A percentile compares a stretch with the other conserved stretches of the same genome.
phyloP scores from a whole-genome alignment of 2,797 vertebrate genomes.

The Pipistrellus kuhlii region DNA sequence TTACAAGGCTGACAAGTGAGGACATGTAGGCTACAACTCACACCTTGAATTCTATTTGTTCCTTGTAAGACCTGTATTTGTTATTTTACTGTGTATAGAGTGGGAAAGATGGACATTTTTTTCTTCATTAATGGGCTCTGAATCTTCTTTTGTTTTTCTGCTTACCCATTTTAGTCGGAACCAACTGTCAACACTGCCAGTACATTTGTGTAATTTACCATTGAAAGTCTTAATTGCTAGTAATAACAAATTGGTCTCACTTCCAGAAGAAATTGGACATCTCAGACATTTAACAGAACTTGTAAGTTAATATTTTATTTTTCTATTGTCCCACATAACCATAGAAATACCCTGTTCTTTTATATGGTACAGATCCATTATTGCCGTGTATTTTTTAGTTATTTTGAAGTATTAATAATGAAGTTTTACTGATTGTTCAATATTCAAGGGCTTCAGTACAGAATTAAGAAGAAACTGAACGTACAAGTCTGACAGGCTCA shows the following conservation, averaged over 20 bases:
- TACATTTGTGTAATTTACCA: constrained; percentile 93
- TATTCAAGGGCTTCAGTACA: background rate
- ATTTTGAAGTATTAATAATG: constrained; percentile 35
- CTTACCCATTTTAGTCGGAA: constrained; percentile 92
- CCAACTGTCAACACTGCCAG: constrained; percentile 95
- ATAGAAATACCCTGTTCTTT: background rate
- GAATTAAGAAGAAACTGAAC: constrained; percentile 23
- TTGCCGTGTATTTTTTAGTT: constrained; percentile 24
- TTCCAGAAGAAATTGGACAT: constrained; percentile 96
- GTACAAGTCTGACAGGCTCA: constrained; percentile 1
- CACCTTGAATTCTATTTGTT: background rate
- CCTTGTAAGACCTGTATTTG: constrained; percentile 21
- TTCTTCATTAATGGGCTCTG: constrained; percentile 55
- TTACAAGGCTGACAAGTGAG: background rate
- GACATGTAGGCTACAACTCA: constrained; percentile 9
- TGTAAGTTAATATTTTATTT: constrained; percentile 88
- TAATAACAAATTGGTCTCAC: constrained; percentile 97
- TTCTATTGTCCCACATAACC: constrained; percentile 19
- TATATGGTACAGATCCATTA: constrained; percentile 1
- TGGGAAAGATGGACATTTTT: constrained; percentile 32
- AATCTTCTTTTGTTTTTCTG: constrained; percentile 76
- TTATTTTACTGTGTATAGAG: constrained; percentile 26
- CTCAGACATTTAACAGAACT: constrained; percentile 95
- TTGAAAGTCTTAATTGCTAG: constrained; percentile 97
- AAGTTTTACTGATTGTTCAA: background rate